A percentile compares a stretch with the other conserved stretches of the same genome.
phyloP scores from a whole-genome alignment of 92 coral and sea anemone species.

The Heliopora coerulea region DNA sequence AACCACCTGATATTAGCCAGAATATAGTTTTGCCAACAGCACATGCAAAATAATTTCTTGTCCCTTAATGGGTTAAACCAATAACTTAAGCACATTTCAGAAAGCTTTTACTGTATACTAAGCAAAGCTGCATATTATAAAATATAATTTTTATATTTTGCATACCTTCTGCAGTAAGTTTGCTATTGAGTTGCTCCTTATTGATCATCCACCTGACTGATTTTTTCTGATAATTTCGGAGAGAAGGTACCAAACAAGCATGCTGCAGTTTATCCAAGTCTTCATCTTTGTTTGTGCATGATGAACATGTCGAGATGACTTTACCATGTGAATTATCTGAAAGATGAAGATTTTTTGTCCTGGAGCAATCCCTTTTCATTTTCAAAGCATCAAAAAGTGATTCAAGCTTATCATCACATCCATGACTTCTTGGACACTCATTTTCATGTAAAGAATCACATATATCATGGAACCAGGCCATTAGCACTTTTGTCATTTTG shows the following conservation, averaged over 20 bases:
- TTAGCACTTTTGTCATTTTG: conserved; percentile 61
- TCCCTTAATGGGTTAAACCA: no score
- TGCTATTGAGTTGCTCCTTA: conserved; percentile 51
- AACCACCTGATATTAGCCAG: no score
- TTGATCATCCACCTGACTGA: conserved; percentile 88
- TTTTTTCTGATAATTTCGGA: conserved; percentile 77
- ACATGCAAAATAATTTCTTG: no score
- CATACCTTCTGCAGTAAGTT: conserved; percentile 1
- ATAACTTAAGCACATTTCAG: no score
- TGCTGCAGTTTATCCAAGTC: conserved; percentile 60
- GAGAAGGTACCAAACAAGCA: conserved; percentile 62
- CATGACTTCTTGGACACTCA: background rate
- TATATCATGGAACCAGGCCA: conserved; percentile 63
- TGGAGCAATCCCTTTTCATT: conserved; percentile 44
- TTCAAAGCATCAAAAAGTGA: conserved; percentile 75
- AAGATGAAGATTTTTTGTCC: background rate
- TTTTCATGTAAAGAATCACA: background rate
- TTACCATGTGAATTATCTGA: background rate
- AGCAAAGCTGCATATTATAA: no score
- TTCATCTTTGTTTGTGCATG: background rate
- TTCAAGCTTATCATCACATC: conserved; percentile 38
- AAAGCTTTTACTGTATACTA: no score
- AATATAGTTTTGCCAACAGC: no score
- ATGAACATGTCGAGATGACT: background rate
- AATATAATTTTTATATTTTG: conserved; percentile 5